Conservation (phyloP, 2,797 vertebrate species). For the Mus spretus region DNA sequence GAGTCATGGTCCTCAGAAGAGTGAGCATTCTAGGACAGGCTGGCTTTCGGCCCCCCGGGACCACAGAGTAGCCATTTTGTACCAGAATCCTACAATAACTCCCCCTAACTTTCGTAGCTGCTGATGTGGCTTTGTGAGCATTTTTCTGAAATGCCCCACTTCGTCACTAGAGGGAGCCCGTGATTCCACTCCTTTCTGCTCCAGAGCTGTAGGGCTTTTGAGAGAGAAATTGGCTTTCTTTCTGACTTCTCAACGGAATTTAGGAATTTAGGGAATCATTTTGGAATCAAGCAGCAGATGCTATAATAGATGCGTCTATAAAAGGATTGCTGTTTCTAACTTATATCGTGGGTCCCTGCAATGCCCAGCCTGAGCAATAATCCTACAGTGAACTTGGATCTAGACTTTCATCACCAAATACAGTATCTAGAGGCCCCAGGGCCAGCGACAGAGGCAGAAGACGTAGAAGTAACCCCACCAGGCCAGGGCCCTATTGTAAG, state of each 20-base stretch:
- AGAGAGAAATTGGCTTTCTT: background rate
- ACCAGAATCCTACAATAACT: background rate
- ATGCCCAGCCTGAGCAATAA: background rate
- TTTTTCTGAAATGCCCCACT: background rate
- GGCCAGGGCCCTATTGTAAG: background rate
- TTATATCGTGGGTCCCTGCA: background rate
- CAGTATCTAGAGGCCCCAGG: background rate
- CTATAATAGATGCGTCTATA: background rate
- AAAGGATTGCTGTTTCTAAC: background rate
- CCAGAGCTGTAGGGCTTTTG: background rate
- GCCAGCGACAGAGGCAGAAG: background rate
- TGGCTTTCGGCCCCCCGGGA: background rate
- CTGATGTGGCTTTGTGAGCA: background rate
- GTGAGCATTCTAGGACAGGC: background rate
- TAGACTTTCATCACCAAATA: background rate
- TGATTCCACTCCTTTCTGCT: background rate
- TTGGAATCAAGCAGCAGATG: background rate
- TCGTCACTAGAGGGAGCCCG: slow-evolving; percentile 42
- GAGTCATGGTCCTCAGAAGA: background rate
- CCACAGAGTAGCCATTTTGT: background rate
- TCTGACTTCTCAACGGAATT: background rate
- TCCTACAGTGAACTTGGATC: background rate
- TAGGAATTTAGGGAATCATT: background rate
- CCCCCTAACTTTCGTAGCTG: background rate
- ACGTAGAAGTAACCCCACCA: background rate